phyloP scores from a whole-genome alignment of 2,888 invertebrate species.

The Cartodere bifasciata region DNA sequence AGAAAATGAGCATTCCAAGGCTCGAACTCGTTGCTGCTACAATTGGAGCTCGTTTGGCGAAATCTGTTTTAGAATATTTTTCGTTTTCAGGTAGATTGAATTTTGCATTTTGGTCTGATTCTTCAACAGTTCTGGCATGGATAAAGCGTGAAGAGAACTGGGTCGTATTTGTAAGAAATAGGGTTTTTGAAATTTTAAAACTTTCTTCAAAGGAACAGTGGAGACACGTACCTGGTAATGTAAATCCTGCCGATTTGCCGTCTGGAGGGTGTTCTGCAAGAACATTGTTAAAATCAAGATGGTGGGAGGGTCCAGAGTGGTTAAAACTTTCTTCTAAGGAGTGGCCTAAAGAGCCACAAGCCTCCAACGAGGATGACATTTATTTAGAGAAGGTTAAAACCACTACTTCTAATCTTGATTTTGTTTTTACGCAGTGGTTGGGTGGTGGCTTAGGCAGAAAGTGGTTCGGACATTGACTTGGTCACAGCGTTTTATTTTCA shows the following conservation, averaged over 20 bases:
- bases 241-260: conserved; percentile 22
- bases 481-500: too few species aligned
- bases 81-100: too few species aligned
- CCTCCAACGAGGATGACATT: too few species aligned
- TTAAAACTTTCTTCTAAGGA: conserved; percentile 12
- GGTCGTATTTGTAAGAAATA: conserved; percentile 18
- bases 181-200: conserved; percentile 18
- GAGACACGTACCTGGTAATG: conserved; percentile 19
- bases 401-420: too few species aligned
- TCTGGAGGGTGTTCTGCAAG: conserved; percentile 19
- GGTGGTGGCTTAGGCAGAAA: too few species aligned
- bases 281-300: conserved; percentile 16
- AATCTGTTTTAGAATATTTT: too few species aligned
- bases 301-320: conserved; percentile 24
- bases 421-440: too few species aligned
- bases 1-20: too few species aligned
- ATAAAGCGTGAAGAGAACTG: conserved; percentile 15
- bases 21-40: too few species aligned
- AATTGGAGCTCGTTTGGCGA: too few species aligned
- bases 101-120: conserved; percentile 21
- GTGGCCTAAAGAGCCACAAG: conserved; percentile 16
- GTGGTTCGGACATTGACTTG: too few species aligned
- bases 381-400: too few species aligned
- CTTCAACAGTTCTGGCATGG: conserved; percentile 18
- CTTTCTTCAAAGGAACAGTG: conserved; percentile 14